These are phyloP conservation scores for Cerastis leucographa DNA, from an alignment of 2,888 invertebrate genomes.

Conservation along the genomic window DNA sequence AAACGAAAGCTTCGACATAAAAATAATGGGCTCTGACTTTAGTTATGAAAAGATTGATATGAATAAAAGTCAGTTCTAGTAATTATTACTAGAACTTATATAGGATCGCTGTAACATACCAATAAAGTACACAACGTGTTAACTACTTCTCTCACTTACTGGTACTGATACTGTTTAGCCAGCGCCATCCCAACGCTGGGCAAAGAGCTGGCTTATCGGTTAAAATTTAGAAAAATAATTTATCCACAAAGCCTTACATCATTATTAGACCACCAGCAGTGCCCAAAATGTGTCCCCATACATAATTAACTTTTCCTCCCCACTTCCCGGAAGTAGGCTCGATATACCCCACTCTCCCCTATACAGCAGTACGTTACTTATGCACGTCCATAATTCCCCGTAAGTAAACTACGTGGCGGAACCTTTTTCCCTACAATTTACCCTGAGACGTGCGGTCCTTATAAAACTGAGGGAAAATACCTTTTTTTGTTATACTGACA, in stretches of 20 bases:
- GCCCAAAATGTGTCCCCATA: conserved; percentile 31
- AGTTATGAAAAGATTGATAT: not conserved
- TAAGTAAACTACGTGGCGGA: conserved; percentile 70
- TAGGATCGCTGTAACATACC: not conserved
- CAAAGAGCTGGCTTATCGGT: not conserved
- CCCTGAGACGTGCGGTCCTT: conserved; percentile 69
- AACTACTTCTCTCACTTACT: not conserved
- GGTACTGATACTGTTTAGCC: not conserved
- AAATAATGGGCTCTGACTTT: not conserved
- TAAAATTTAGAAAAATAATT: not conserved
- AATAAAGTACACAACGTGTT: not conserved
- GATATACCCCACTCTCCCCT: conserved; percentile 15
- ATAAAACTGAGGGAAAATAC: conserved; percentile 66
- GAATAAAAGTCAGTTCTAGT: not conserved
- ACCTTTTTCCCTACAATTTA: conserved; percentile 76
- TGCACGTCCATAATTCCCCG: conserved; percentile 65
- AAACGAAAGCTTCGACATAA: not conserved
- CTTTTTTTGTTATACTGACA: conserved; percentile 63
- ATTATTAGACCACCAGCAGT: conserved; percentile 17
- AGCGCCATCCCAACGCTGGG: not conserved
- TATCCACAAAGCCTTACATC: not conserved
- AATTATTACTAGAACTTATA: not conserved
- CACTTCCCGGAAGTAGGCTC: conserved; percentile 24
- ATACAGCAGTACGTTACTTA: conserved; percentile 54
- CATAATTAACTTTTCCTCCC: conserved; percentile 47